Percentiles rank a stretch among this genome's conserved stretches.
phyloP scores from a whole-genome alignment of 2,888 invertebrate genomes.

The Thyatira batis region DNA sequence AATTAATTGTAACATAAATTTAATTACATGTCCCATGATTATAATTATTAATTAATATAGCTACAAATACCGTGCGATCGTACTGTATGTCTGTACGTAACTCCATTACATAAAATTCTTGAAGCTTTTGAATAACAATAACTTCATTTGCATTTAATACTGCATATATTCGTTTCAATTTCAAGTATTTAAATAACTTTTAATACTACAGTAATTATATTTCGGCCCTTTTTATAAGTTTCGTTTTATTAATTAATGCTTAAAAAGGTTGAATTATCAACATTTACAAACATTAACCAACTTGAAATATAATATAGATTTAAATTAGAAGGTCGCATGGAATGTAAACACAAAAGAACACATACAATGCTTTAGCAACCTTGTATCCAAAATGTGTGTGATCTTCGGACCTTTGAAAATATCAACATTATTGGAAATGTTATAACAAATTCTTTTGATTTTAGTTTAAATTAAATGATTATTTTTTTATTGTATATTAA shows the following conservation, averaged over 20 bases:
- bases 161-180: constrained; percentile 42
- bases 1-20: constrained; percentile 56
- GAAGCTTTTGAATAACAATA: constrained; percentile 46
- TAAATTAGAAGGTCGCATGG: constrained; percentile 2
- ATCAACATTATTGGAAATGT: not conserved
- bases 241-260: not conserved
- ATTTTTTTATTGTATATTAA: constrained; percentile 23
- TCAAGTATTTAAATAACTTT: constrained; percentile 19
- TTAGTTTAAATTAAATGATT: constrained; percentile 12
- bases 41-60: constrained; percentile 29
- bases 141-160: constrained; percentile 66
- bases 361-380: constrained; percentile 1
- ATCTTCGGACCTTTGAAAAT: constrained; percentile 12
- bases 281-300: constrained; percentile 2
- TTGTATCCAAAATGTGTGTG: constrained; percentile 23
- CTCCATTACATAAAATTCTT: constrained; percentile 30
- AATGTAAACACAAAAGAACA: constrained; percentile 12
- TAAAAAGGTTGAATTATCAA: not conserved
- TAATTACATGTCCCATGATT: constrained; percentile 37
- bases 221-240: not conserved
- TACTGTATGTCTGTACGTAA: constrained; percentile 30
- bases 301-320: not conserved
- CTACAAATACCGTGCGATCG: constrained; percentile 29
- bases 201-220: constrained; percentile 14
- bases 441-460: not conserved